Conservation (phyloP, 2,888 invertebrate genomes). For the Mimachlamys varia region DNA sequence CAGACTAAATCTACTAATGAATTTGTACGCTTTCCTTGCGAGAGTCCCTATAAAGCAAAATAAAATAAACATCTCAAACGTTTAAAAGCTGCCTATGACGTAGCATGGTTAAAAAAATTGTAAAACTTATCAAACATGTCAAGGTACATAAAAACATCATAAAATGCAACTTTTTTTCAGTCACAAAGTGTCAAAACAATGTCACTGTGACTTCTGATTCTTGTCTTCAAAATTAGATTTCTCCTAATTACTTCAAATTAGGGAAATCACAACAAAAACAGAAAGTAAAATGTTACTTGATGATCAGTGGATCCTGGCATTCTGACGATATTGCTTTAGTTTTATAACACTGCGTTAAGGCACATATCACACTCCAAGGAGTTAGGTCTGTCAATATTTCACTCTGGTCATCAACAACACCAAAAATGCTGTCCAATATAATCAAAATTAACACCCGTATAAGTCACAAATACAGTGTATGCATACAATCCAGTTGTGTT, state of each 20-base stretch:
- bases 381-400: not conserved
- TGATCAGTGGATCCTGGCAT: not conserved
- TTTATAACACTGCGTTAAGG: not conserved
- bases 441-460: not conserved
- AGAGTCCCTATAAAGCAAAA: too few species aligned
- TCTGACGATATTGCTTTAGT: not conserved
- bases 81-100: too few species aligned
- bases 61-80: too few species aligned
- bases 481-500: too few species aligned
- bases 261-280: not conserved
- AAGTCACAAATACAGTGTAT: too few species aligned
- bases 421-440: not conserved
- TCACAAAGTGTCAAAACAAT: slow-evolving; percentile 1
- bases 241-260: slow-evolving; percentile 17
- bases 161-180: not conserved
- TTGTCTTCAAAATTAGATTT: not conserved
- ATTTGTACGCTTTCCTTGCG: too few species aligned
- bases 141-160: not conserved
- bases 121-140: not conserved
- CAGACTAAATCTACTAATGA: too few species aligned
- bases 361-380: not conserved
- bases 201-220: not conserved
- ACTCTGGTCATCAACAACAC: not conserved
- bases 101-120: too few species aligned
- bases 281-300: not conserved